These are phyloP conservation scores for Drosophila paulistorum DNA, from an alignment of 1,140 invertebrate species.

Conservation along the genomic window DNA sequence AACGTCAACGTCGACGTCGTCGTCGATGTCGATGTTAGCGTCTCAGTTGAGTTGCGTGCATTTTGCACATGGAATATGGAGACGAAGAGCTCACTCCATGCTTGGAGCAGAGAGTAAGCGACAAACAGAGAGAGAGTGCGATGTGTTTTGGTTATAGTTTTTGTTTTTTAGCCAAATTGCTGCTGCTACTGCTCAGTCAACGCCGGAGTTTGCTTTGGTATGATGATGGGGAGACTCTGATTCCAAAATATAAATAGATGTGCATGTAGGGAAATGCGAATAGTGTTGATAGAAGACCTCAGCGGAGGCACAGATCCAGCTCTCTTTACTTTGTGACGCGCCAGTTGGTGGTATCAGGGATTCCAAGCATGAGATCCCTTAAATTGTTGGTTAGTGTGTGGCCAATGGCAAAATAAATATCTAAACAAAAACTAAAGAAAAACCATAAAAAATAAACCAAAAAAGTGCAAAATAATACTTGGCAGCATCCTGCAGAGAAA, in stretches of 20 bases:
- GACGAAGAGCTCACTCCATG: constrained; percentile 20
- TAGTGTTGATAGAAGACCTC: constrained; percentile 83
- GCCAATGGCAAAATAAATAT: neutral
- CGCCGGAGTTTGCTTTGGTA: constrained; percentile 32
- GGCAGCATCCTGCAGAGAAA: constrained; percentile 1
- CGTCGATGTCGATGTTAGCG: constrained; percentile 24
- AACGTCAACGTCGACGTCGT: constrained; percentile 6
- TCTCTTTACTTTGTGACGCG: constrained; percentile 77
- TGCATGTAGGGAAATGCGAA: constrained; percentile 81
- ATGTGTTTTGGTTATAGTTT: constrained; percentile 37
- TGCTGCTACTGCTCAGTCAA: constrained; percentile 17
- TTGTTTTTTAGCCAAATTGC: constrained; percentile 55
- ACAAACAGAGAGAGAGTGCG: constrained; percentile 27
- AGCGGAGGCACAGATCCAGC: constrained; percentile 78
- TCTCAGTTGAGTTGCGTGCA: constrained; percentile 65
- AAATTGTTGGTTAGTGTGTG: constrained; percentile 77
- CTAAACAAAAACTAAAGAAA: neutral
- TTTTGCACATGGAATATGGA: constrained; percentile 69
- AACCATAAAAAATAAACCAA: neutral
- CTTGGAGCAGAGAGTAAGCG: constrained; percentile 23
- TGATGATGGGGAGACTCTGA: constrained; percentile 42
- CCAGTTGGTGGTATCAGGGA: constrained; percentile 76
- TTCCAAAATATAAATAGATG: constrained; percentile 83
- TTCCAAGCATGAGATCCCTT: constrained; percentile 82
- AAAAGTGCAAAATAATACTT: neutral